phyloP scores from a whole-genome alignment of 2,888 invertebrate species.

The Clanis bilineata region DNA sequence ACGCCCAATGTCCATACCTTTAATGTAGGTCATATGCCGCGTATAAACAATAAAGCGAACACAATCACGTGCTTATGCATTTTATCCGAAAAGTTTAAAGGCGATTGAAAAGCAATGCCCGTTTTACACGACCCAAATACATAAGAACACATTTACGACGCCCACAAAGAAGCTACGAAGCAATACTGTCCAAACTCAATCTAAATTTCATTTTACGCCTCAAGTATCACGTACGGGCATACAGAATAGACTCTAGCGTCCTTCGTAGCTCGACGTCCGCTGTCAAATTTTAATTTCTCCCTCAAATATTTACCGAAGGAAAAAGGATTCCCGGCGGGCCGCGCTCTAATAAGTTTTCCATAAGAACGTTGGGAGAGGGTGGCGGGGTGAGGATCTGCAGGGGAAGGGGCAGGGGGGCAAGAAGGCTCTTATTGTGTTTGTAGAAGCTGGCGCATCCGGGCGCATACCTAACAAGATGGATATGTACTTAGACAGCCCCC shows the following conservation, averaged over 20 bases:
- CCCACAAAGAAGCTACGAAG: slow-evolving; percentile 48
- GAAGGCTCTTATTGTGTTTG: slow-evolving; percentile 82
- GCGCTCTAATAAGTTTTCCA: slow-evolving; percentile 82
- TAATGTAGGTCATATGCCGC: slow-evolving; percentile 6
- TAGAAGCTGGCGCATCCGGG: slow-evolving; percentile 80
- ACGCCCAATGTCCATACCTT: neutral
- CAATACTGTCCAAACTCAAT: slow-evolving; percentile 74
- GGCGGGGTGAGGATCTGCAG: slow-evolving; percentile 28
- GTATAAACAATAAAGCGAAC: slow-evolving; percentile 28
- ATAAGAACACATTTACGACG: slow-evolving; percentile 32
- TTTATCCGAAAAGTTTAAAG: slow-evolving; percentile 37
- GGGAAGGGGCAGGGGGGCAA: slow-evolving; percentile 48
- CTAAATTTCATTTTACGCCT: slow-evolving; percentile 81
- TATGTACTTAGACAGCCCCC: slow-evolving; percentile 70
- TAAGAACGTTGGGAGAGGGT: slow-evolving; percentile 61
- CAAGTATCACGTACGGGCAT: slow-evolving; percentile 77
- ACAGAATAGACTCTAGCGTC: slow-evolving; percentile 68
- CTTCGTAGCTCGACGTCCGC: slow-evolving; percentile 72
- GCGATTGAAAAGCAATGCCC: slow-evolving; percentile 22
- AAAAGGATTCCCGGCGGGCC: slow-evolving; percentile 81
- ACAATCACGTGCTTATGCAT: slow-evolving; percentile 33
- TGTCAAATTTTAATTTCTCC: slow-evolving; percentile 83
- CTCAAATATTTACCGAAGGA: slow-evolving; percentile 82
- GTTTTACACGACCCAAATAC: slow-evolving; percentile 32
- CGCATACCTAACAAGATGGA: slow-evolving; percentile 82